Percentiles rank a stretch among this genome's conserved stretches.
Evolutionary conservation across 2,888 invertebrate species (phyloP).

Genomic region (Stenchaetothrips biformis): DNA sequence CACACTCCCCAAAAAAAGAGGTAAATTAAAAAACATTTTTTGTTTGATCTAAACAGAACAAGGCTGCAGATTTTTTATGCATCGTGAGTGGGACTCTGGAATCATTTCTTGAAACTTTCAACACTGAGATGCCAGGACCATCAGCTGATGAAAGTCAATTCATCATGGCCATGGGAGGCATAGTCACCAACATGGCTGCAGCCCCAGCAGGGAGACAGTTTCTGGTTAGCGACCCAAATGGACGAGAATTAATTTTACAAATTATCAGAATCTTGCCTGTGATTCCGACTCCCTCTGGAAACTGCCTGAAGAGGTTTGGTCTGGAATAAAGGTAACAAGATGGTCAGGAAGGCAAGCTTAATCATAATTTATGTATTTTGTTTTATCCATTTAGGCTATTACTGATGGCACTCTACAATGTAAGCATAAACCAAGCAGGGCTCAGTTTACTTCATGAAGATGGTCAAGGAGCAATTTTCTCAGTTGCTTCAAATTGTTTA

Average conservation of each 20-base stretch:
- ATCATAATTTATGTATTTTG: background rate
- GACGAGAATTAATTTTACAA: constrained; percentile 43
- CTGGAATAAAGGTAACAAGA: background rate
- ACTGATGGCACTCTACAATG: constrained; percentile 45
- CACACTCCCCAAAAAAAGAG: background rate
- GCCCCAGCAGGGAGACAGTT: constrained; percentile 45
- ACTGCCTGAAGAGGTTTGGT: constrained; percentile 42
- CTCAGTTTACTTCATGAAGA: constrained; percentile 34
- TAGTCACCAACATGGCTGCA: constrained; percentile 45
- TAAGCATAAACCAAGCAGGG: constrained; percentile 45
- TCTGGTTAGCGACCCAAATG: constrained; percentile 43
- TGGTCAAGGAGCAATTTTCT: background rate
- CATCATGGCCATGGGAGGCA: constrained; percentile 44
- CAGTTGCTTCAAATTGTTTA: background rate
- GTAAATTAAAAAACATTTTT: background rate
- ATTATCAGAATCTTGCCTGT: constrained; percentile 42
- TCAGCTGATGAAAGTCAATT: constrained; percentile 45
- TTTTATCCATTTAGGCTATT: constrained; percentile 41
- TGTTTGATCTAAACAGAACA: constrained; percentile 41
- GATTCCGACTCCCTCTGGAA: constrained; percentile 42
- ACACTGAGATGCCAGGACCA: constrained; percentile 41
- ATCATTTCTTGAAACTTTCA: constrained; percentile 45
- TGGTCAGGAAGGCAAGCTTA: background rate
- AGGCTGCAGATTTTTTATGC: constrained; percentile 44
- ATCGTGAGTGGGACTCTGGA: constrained; percentile 44